Evolutionary conservation across 2,113 vertebrate genomes (phyloP).

Genomic region (Salvator merianae): DNA sequence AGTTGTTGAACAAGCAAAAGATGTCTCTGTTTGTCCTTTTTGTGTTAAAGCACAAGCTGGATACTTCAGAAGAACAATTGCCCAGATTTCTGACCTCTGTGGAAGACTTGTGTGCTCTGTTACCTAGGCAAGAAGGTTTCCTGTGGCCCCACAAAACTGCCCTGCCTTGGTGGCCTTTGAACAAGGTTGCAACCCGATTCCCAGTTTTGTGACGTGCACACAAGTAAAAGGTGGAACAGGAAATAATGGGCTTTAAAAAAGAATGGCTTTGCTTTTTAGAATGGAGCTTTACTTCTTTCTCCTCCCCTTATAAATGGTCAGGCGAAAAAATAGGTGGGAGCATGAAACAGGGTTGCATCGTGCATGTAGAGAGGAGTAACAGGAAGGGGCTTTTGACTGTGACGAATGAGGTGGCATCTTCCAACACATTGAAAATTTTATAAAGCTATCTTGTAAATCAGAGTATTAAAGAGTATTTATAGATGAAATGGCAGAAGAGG

Average conservation of each 20-base stretch:
- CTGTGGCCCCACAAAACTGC: no score
- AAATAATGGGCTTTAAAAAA: slow-evolving; percentile 14
- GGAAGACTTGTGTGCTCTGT: not conserved
- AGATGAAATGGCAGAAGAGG: slow-evolving; percentile 47
- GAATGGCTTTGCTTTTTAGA: slow-evolving; percentile 31
- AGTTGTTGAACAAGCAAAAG: not conserved
- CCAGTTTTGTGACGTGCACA: not conserved
- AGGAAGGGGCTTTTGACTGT: slow-evolving; percentile 18
- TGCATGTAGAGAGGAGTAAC: slow-evolving; percentile 53
- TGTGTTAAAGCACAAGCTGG: not conserved
- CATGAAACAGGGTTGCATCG: slow-evolving; percentile 48
- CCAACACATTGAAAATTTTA: slow-evolving; percentile 51
- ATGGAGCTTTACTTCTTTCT: slow-evolving; percentile 5
- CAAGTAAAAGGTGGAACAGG: not conserved
- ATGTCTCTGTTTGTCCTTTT: not conserved
- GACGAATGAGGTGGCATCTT: slow-evolving; percentile 18
- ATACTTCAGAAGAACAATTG: not conserved
- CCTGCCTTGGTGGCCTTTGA: not conserved
- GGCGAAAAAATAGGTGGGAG: slow-evolving; percentile 58
- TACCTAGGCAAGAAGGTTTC: no score
- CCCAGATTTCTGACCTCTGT: not conserved
- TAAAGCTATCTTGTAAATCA: slow-evolving; percentile 53
- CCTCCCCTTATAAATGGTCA: slow-evolving; percentile 31
- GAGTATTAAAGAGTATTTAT: slow-evolving; percentile 51
- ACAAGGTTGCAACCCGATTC: no score